phyloP scores from a whole-genome alignment of 2,797 vertebrate species.

The Pachyuromys duprasi region DNA sequence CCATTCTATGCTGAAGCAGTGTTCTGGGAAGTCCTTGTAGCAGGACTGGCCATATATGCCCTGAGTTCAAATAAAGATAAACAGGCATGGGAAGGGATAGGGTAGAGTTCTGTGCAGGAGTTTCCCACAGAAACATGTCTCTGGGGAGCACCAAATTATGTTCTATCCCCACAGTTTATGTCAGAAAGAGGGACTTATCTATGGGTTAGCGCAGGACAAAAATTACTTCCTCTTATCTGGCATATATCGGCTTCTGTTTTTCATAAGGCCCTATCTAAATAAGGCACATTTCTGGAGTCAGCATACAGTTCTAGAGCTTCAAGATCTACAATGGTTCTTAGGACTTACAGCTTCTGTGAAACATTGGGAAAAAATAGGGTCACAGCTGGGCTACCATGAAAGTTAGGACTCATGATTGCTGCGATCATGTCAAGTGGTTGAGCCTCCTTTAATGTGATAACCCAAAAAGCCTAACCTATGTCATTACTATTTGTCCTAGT shows the following conservation, averaged over 20 bases:
- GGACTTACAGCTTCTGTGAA: not conserved
- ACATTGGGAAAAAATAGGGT: not conserved
- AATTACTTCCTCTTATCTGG: not conserved
- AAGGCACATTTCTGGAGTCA: not conserved
- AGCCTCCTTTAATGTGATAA: not conserved
- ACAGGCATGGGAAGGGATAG: not conserved
- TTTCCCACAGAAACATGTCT: not conserved
- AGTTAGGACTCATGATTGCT: not conserved
- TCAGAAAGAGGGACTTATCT: not conserved
- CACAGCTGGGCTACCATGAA: not conserved
- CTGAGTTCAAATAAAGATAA: not conserved
- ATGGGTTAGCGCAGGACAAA: not conserved
- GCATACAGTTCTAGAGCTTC: not conserved
- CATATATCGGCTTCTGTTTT: not conserved
- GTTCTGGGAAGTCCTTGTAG: not conserved
- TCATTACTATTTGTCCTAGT: not conserved
- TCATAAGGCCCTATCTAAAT: not conserved
- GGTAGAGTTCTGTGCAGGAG: rapidly evolving
- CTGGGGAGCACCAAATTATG: too few relatives aligned
- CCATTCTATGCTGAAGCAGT: not conserved
- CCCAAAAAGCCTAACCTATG: not conserved
- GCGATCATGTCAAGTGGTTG: not conserved
- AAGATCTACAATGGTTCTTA: not conserved
- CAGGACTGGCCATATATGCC: not conserved
- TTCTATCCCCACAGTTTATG: not conserved